A percentile compares a stretch with the other conserved stretches of the same genome.
Conservation (phyloP, 1,140 invertebrate species). For the Linepithema humile region DNA sequence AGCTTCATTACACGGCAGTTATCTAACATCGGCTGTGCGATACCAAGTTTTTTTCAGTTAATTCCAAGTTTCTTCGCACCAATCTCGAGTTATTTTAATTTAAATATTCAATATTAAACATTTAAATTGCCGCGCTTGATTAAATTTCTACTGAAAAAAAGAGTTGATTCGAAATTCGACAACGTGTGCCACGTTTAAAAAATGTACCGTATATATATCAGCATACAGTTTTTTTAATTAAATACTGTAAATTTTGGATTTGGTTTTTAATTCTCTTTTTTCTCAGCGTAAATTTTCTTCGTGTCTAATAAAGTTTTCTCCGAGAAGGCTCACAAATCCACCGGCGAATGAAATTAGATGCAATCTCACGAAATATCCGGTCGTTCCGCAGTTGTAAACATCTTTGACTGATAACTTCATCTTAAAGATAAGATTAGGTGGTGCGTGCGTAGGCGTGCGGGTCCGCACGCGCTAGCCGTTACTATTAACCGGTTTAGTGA, state of each 20-base stretch:
- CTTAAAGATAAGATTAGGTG: background rate
- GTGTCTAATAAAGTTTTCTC: background rate
- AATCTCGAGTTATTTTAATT: background rate
- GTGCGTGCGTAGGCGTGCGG: background rate
- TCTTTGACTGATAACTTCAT: background rate
- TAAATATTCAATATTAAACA: background rate
- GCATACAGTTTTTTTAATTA: too few species aligned
- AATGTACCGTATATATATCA: too few species aligned
- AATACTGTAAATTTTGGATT: too few species aligned
- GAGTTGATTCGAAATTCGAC: background rate
- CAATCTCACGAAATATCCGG: too few species aligned
- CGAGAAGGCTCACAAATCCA: background rate
- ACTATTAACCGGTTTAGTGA: slow-evolving; percentile 66
- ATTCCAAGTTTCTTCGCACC: background rate
- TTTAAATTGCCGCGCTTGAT: background rate
- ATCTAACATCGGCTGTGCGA: background rate
- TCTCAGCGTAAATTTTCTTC: background rate
- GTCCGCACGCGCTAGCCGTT: background rate
- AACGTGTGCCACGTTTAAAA: background rate
- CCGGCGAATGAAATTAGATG: background rate
- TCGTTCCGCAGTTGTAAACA: background rate
- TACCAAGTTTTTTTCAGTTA: background rate
- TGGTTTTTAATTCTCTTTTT: background rate
- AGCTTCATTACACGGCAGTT: slow-evolving; percentile 6
- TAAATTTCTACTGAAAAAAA: background rate